Base-by-base conservation (phyloP, 2,113 vertebrate species). In the Peucedramus taeniatus region DNA sequence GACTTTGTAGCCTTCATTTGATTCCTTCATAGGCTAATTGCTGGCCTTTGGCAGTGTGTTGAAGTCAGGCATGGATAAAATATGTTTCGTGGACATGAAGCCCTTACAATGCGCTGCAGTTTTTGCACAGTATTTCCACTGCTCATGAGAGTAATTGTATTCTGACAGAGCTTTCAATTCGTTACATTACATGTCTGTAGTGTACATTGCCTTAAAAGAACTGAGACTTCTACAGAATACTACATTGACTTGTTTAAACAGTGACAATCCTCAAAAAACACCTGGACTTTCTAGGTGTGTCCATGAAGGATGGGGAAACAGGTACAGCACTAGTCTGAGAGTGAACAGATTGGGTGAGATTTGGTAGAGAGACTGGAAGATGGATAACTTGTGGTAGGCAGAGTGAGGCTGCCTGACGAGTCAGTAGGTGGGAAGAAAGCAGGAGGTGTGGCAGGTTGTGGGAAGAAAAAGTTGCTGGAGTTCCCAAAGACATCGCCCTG, bases 401-500 rank as follows among this genome's bases (percentile, higher is more conserved):
- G 64, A 88, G 64, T 3, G 15, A 89, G 83, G 75, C 88, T 90
- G 79, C 83, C 76, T 45, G 85, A 61, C 80, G 3, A 92, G 91
- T 93, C 89, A 71, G 68, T 70, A 10, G 1, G 66, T 94, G 95
- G 91, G 83, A 87, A 83, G 89, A 70, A 83, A 40, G 88, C 40
- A 12, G 83, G 86, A 93, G 96, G 94, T 92, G 95, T 86, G 93
- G 96, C 83, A 78, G 72, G 45, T 78, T 90, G 95, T 97, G 96
- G 95, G 95, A 97, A 95, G 80, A 71, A 89, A 18, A 81, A 26
- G 91, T 60, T 92, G 50, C 64, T 87, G 83, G 60, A 78, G 93
- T 97, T 94, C 96, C 86, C 94, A 95, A 94, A 95, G 92, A 45
- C 92, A 31, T 93, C 4, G n/a, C 94, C 95, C 94, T 83, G 83